Percentiles rank a stretch among this genome's conserved stretches.
These are phyloP conservation scores for Tortrix viridana DNA, from an alignment of 2,888 invertebrate genomes.

Conservation along the genomic window DNA sequence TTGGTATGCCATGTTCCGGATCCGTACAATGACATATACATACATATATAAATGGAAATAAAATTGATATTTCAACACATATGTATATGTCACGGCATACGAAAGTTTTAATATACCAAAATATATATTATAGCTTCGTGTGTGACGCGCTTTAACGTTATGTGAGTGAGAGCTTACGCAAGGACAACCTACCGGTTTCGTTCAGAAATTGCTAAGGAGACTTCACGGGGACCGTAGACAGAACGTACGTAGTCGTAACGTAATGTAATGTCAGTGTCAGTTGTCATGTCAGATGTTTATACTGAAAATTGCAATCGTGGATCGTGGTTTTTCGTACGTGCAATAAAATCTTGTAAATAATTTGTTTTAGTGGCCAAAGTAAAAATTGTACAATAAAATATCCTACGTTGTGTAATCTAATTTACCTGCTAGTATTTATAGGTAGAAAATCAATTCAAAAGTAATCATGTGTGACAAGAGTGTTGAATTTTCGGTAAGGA, in stretches of 20 bases:
- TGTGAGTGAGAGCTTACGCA: neutral
- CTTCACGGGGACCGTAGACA: slow-evolving; percentile 8
- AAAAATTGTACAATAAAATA: neutral
- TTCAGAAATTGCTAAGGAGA: slow-evolving; percentile 18
- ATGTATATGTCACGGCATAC: too few relatives aligned
- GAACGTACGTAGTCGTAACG: too few relatives aligned
- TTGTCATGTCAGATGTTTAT: slow-evolving; percentile 7
- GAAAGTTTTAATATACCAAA: too few relatives aligned
- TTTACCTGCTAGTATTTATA: neutral
- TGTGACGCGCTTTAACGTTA: too few relatives aligned
- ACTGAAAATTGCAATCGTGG: slow-evolving; percentile 34
- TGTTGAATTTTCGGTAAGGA: slow-evolving; percentile 30
- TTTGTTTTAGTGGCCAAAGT: slow-evolving; percentile 8
- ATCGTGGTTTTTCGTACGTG: slow-evolving; percentile 24
- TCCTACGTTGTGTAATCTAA: slow-evolving; percentile 7
- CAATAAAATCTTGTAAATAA: slow-evolving; percentile 9
- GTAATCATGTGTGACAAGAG: slow-evolving; percentile 26
- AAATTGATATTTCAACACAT: too few relatives aligned
- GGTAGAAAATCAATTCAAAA: slow-evolving; percentile 2
- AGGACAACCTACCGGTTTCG: slow-evolving; percentile 13
- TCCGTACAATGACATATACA: too few relatives aligned
- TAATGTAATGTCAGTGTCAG: too few relatives aligned
- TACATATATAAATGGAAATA: too few relatives aligned
- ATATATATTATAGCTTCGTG: too few relatives aligned
- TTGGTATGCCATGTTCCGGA: too few relatives aligned